These are phyloP conservation scores for Pseudomyrmex concolor DNA, from an alignment of 1,140 invertebrate species.

Conservation along the genomic window DNA sequence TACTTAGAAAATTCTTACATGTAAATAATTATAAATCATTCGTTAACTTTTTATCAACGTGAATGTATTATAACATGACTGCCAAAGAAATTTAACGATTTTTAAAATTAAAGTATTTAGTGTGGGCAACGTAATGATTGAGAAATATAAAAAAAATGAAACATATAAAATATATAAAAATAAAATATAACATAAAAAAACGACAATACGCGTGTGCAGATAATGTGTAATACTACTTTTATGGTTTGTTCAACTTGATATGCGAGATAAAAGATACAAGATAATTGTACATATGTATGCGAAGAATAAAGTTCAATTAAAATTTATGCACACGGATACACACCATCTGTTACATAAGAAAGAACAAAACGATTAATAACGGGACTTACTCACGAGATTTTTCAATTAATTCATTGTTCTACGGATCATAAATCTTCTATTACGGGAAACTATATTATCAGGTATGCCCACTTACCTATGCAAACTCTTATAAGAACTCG, in stretches of 20 bases:
- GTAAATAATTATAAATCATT: constrained; percentile 8
- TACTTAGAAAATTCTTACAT: neutral
- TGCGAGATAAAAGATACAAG: neutral
- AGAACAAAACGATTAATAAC: constrained; percentile 55
- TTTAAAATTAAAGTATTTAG: no score
- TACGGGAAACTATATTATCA: constrained; percentile 53
- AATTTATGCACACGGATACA: constrained; percentile 54
- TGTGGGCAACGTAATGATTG: neutral
- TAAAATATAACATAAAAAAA: neutral
- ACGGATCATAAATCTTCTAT: constrained; percentile 56
- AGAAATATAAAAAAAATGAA: neutral
- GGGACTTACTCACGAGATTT: constrained; percentile 43
- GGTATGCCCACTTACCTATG: neutral
- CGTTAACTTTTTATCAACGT: neutral
- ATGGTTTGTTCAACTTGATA: no score
- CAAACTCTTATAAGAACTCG: constrained; percentile 31
- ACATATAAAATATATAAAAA: neutral
- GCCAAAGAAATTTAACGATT: no score
- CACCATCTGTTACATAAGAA: constrained; percentile 21
- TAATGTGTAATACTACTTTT: no score
- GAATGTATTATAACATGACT: neutral
- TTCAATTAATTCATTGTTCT: constrained; percentile 50
- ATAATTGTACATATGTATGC: neutral
- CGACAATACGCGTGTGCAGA: neutral
- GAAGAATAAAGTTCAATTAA: constrained; percentile 35